Evolutionary conservation across 2,888 invertebrate genomes (phyloP).

Genomic region (Drosophila pegasa): DNA sequence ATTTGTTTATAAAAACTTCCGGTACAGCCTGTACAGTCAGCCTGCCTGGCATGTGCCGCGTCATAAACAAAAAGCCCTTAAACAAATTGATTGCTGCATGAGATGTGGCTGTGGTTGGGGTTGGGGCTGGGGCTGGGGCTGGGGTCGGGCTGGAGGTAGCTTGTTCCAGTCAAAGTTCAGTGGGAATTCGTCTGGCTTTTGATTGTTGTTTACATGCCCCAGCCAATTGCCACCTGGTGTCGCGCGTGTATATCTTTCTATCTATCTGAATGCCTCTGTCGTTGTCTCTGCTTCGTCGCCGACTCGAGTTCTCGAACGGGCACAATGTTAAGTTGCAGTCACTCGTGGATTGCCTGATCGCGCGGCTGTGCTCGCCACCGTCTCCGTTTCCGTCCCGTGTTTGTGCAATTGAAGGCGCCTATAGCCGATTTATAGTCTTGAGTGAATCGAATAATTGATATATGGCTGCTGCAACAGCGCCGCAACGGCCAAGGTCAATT

Average conservation of each 20-base stretch:
- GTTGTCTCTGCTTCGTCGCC: constrained; percentile 10
- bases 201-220: constrained; percentile 51
- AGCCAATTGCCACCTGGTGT: constrained; percentile 62
- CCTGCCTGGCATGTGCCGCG: constrained; percentile 25
- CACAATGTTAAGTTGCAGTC: constrained; percentile 46
- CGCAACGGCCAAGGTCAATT: constrained; percentile 73
- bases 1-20: constrained; percentile 77
- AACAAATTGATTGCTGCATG: constrained; percentile 43
- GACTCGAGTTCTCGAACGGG: constrained; percentile 22
- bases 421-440: constrained; percentile 32
- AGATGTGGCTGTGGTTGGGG: constrained; percentile 6
- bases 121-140: not conserved
- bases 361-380: constrained; percentile 19
- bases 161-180: constrained; percentile 59
- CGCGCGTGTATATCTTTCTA: constrained; percentile 17
- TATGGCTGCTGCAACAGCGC: constrained; percentile 43
- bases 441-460: constrained; percentile 35
- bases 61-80: constrained; percentile 60
- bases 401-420: constrained; percentile 30
- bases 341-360: constrained; percentile 42
- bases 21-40: constrained; percentile 40
- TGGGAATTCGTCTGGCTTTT: constrained; percentile 34
- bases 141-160: not conserved
- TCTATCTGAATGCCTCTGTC: constrained; percentile 5
- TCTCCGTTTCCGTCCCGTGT: constrained; percentile 6